Evolutionary conservation across 1,140 invertebrate genomes (phyloP).

Genomic region (Pteromalus puparum): DNA sequence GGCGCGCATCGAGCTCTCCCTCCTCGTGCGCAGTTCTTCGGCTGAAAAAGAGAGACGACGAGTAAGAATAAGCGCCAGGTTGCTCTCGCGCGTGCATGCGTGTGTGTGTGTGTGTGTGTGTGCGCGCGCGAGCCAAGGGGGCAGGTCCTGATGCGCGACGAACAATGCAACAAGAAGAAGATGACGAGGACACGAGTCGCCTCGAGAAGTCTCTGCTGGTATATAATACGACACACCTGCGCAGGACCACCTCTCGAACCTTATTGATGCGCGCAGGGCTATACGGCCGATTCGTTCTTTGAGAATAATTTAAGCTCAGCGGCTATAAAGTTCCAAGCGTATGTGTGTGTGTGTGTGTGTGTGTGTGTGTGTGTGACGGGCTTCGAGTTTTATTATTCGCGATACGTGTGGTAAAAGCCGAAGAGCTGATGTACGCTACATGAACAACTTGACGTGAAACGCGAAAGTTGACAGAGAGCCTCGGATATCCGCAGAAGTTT

Average conservation of each 20-base stretch:
- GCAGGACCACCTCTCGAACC: conserved; percentile 2
- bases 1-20: conserved; percentile 36
- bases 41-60: not conserved
- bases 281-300: not conserved
- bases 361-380: no score
- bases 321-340: no score
- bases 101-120: not conserved
- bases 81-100: no score
- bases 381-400: conserved; percentile 21
- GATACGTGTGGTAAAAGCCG: not conserved
- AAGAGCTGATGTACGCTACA: no score
- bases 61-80: not conserved
- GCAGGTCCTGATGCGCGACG: conserved; percentile 24
- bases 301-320: not conserved
- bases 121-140: not conserved
- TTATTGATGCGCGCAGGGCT: conserved; percentile 12
- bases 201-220: not conserved
- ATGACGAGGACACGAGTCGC: conserved; percentile 13
- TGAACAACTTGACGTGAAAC: conserved; percentile 25
- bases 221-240: not conserved
- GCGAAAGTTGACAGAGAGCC: conserved; percentile 32
- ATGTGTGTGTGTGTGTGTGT: no score
- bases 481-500: conserved; percentile 27
- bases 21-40: conserved; percentile 50
- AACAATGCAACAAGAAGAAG: conserved; percentile 43